Conservation (phyloP, 2,113 vertebrate genomes). For the Caloenas nicobarica region DNA sequence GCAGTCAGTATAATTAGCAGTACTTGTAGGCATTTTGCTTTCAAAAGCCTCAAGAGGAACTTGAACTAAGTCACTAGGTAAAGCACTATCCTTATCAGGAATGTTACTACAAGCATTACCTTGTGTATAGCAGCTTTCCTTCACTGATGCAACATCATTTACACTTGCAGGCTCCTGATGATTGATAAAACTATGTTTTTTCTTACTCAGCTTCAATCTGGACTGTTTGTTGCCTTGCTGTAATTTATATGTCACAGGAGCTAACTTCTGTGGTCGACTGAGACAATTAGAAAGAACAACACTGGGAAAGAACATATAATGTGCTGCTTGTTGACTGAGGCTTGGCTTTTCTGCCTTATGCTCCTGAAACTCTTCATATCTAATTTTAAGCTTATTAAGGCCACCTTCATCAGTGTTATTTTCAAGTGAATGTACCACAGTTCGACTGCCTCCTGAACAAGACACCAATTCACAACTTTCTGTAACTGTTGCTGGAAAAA, state of each 20-base stretch:
- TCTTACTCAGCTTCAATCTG: conserved; percentile 86
- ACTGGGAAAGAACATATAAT: conserved; percentile 98
- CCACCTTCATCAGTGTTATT: conserved; percentile 82
- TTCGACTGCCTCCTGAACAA: conserved; percentile 75
- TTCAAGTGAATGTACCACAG: conserved; percentile 75
- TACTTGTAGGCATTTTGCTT: conserved; percentile 74
- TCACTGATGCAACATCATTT: conserved; percentile 62
- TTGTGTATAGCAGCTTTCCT: conserved; percentile 75
- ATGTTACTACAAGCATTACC: conserved; percentile 69
- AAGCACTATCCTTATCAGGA: conserved; percentile 71
- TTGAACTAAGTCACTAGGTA: conserved; percentile 73
- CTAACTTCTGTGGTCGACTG: conserved; percentile 85
- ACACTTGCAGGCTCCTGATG: conserved; percentile 68
- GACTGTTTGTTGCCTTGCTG: conserved; percentile 82
- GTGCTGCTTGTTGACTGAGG: conserved; percentile 93
- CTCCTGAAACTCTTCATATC: conserved; percentile 97
- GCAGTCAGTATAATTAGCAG: conserved; percentile 71
- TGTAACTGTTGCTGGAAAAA: conserved; percentile 74
- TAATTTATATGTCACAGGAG: conserved; percentile 79
- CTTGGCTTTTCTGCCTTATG: conserved; percentile 91
- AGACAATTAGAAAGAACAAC: conserved; percentile 99
- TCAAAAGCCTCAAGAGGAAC: conserved; percentile 73
- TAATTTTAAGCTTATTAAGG: conserved; percentile 93
- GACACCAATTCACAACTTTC: conserved; percentile 77
- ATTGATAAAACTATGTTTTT: conserved; percentile 72